Percentiles rank a stretch among this genome's conserved stretches.
phyloP scores from a whole-genome alignment of 1,140 invertebrate species.

The Tetranychus urticae region DNA sequence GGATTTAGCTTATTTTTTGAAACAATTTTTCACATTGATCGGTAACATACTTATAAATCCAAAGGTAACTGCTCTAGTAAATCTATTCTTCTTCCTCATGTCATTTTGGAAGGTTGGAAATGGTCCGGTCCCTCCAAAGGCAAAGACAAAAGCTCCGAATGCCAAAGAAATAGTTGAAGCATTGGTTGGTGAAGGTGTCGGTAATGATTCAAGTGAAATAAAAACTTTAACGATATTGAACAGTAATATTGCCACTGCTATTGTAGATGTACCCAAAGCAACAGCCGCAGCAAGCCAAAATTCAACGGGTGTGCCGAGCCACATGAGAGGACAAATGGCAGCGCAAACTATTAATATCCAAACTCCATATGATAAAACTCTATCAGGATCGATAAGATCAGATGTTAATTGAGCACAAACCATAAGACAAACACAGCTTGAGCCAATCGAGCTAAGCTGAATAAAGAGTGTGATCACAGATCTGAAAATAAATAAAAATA shows the following conservation, averaged over 20 bases:
- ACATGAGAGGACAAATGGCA: constrained; percentile 33
- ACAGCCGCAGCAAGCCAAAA: constrained; percentile 26
- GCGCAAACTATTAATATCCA: constrained; percentile 36
- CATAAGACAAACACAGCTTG: constrained; percentile 39
- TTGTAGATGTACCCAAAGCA: background rate
- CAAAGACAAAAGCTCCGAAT: constrained; percentile 36
- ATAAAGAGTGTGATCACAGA: constrained; percentile 12
- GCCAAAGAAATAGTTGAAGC: constrained; percentile 30
- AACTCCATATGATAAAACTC: constrained; percentile 24
- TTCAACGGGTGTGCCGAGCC: constrained; percentile 43
- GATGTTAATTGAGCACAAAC: constrained; percentile 36
- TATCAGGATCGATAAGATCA: constrained; percentile 25
- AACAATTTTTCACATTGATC: background rate
- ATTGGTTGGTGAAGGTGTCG: constrained; percentile 10
- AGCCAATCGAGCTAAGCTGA: constrained; percentile 38
- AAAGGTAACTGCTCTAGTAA: constrained; percentile 26
- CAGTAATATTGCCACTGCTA: constrained; percentile 1
- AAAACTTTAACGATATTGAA: background rate
- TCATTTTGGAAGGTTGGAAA: constrained; percentile 46
- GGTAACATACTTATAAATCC: constrained; percentile 25
- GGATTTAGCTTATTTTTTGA: constrained; percentile 14
- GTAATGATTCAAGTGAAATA: background rate
- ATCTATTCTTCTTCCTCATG: constrained; percentile 32
- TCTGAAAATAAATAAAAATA: too few relatives aligned
- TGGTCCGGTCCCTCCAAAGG: constrained; percentile 37